Percentiles rank a stretch among this genome's conserved stretches.
These are phyloP conservation scores for Pediacus dermestoides DNA, from an alignment of 2,888 invertebrate genomes.

Conservation along the genomic window DNA sequence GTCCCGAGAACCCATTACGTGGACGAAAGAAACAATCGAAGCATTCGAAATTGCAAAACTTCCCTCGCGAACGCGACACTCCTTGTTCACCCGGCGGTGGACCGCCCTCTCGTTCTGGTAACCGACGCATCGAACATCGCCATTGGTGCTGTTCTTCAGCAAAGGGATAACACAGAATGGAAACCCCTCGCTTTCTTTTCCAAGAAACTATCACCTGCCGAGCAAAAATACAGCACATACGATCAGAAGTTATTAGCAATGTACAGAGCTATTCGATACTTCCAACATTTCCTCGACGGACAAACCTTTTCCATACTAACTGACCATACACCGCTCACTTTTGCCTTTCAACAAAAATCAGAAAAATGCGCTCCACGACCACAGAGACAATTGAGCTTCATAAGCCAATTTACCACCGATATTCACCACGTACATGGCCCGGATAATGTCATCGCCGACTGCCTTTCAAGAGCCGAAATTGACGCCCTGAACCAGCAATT, in stretches of 20 bases:
- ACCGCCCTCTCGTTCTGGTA: too few species aligned
- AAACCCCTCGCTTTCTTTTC: slow-evolving; percentile 43
- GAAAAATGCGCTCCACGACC: slow-evolving; percentile 36
- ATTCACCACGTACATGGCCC: slow-evolving; percentile 35
- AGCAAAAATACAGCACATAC: slow-evolving; percentile 37
- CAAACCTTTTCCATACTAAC: slow-evolving; percentile 20
- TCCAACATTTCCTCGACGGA: slow-evolving; percentile 10
- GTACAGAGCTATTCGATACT: slow-evolving; percentile 7
- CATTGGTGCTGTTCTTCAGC: slow-evolving; percentile 42
- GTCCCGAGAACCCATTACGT: too few species aligned
- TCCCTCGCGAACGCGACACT: too few species aligned
- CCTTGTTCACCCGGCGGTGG: too few species aligned
- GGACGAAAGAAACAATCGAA: too few species aligned
- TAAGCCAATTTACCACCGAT: slow-evolving; percentile 35
- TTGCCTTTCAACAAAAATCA: slow-evolving; percentile 33
- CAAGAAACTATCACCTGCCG: slow-evolving; percentile 32
- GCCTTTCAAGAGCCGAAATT: too few species aligned
- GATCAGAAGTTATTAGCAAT: slow-evolving; percentile 24
- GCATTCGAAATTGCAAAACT: too few species aligned
- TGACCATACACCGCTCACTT: slow-evolving; percentile 39
- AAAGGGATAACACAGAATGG: slow-evolving; percentile 27
- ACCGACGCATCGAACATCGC: slow-evolving; percentile 18
- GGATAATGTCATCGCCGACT: slow-evolving; percentile 34
- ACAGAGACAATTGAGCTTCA: slow-evolving; percentile 36
- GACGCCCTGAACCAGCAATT: too few species aligned